Conservation (phyloP, 2,797 vertebrate species). For the Notoglanidium macrostoma region DNA sequence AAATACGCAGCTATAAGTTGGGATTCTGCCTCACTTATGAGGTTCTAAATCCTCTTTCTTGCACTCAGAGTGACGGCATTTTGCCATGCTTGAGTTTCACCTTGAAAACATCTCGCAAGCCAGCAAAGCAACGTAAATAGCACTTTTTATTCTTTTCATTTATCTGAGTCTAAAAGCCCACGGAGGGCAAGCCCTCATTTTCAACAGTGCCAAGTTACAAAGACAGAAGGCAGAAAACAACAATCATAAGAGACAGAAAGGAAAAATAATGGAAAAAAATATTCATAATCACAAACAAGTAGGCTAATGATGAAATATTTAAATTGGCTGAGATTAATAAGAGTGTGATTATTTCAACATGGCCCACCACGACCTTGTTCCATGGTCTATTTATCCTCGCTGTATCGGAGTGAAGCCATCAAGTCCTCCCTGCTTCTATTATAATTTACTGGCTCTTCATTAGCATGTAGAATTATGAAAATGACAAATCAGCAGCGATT, state of each 20-base stretch:
- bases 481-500: constrained; percentile 29
- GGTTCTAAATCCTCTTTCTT: background rate
- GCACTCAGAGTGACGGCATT: background rate
- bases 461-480: constrained; percentile 25
- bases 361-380: constrained; percentile 10
- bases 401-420: constrained; percentile 2
- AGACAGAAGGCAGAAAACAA: background rate
- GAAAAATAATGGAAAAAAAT: background rate
- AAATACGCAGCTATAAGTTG: background rate
- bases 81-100: background rate
- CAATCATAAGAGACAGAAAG: background rate
- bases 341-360: constrained; percentile 1
- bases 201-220: background rate
- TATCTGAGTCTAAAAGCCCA: background rate
- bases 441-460: constrained; percentile 1
- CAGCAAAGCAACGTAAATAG: background rate
- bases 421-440: background rate
- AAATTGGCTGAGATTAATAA: constrained; percentile 1
- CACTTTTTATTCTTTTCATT: background rate
- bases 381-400: background rate
- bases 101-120: constrained; percentile 4
- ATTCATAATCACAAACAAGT: constrained; percentile 13
- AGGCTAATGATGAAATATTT: constrained; percentile 27
- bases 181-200: background rate
- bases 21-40: background rate